Evolutionary conservation across 2,113 vertebrate species (phyloP).

Genomic region (Meriones unguiculatus): DNA sequence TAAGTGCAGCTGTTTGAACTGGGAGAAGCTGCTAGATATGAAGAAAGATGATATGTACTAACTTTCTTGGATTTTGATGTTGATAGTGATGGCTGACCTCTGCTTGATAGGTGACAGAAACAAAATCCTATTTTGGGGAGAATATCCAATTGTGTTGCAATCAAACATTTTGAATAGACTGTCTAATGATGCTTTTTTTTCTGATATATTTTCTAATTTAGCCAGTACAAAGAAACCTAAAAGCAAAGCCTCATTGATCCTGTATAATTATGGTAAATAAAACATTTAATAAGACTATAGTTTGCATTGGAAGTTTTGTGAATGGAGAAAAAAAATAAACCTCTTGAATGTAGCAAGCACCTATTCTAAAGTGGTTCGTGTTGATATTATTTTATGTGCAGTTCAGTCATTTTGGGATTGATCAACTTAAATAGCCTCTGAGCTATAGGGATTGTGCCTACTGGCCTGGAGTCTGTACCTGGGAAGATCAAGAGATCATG

Average conservation of each 20-base stretch:
- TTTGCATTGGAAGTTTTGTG: neutral
- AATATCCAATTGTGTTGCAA: slow-evolving; percentile 27
- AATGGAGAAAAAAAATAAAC: neutral
- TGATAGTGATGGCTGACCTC: neutral
- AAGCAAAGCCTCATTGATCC: neutral
- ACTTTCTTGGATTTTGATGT: neutral
- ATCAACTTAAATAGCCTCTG: neutral
- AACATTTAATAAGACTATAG: neutral
- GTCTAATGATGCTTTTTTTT: neutral
- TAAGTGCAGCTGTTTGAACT: slow-evolving; percentile 1
- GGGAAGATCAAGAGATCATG: neutral
- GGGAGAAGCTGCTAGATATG: neutral
- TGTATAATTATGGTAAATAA: neutral
- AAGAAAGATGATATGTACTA: slow-evolving; percentile 15
- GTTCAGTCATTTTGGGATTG: neutral
- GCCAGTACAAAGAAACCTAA: neutral
- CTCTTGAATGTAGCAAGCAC: neutral
- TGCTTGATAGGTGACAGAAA: neutral
- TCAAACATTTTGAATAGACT: slow-evolving; percentile 10
- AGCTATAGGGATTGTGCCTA: neutral
- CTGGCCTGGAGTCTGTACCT: neutral
- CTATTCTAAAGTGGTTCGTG: neutral
- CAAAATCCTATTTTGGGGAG: slow-evolving; percentile 20
- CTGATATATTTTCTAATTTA: neutral
- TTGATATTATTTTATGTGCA: neutral